Base-by-base conservation (phyloP, 2,797 vertebrate species). In the Sparidentex hasta region DNA sequence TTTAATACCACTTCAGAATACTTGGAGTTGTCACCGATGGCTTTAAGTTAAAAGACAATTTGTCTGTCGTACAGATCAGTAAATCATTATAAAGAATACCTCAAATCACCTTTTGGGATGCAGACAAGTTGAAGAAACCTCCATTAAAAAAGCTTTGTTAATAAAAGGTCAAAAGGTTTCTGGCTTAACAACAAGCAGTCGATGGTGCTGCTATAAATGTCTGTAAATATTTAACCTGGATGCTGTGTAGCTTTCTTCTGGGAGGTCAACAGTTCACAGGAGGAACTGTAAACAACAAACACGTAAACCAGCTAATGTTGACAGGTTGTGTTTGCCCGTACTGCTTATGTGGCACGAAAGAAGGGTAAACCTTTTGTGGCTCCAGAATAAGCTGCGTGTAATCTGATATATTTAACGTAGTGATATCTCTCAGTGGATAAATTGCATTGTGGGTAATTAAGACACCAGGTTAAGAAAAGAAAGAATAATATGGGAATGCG, bases 221-320 rank as follows among this genome's bases (percentile, higher is more conserved):
- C 17, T 21, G 83, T 80, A 23, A 80, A 82, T 87, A 21, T 85
- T 85, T 83, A 82, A 81, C 13, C 50, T 48, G 7, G 20, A 58
- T 29, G 43, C 57, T 74, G 23, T 17, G 47, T 14, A 57, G 73
- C 56, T 33, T 43, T 63, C 56, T 43, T 70, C 33, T 0, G 0
- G 9, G 41, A 46, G 83, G 81, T 84, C 81, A 88, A 33, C 33
- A 75, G 73, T 80, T 81, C 63, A 65, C 1, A 0, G 11, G 51
- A 85, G 51, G 46, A 50, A 55, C 14, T 14, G 38, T 38, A 38
- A 38, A 38, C 38, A 8, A 38, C 38, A 38, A 38, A 38, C 38
- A 38, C 11, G 38, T 38, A 38, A 38, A 11, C 38, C 38, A 38
- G 38, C 38, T 38, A 38, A 38, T 8, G 29, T 33, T 33, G 33